Evolutionary conservation across 2,797 vertebrate species (phyloP), one percentile per base, ranked within the genome.

Genomic region (Bovichtus diacanthus): DNA sequence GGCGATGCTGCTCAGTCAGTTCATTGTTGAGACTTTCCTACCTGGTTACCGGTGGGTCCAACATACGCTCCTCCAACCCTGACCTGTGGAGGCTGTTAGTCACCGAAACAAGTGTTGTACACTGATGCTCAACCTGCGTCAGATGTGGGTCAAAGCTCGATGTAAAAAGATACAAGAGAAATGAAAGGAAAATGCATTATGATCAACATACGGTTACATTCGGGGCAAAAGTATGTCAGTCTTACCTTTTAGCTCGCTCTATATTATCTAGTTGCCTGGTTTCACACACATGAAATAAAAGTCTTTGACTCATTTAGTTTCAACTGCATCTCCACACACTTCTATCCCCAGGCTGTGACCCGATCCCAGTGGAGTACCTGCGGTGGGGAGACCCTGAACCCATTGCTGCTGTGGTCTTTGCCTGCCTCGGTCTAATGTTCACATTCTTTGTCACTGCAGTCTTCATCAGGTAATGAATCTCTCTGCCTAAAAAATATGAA

Each of bases 381-480:
- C 95, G 96, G 38, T 99, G 98, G 98, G 97, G 97, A 0, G 98
- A 99, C 80, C 98, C 98, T 0, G 98, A 99, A 78, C 98, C 98
- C 21, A 98, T 99, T 15, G 98, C 97, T 56, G 98, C 98, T 0
- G 96, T 99, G 54, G 98, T 98, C 63, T 99, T 99, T 76, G 96
- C 98, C 86, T 99, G 98, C 79, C 94, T 99, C 0, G 98, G 98
- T 25, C 95, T 99, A 23, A 91, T 99, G 93, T 96, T 96, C 66
- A 99, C 98, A 0, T 95, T 99, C 84, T 99, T 99, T 74, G 98
- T 98, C 64, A 99, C 96, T 6, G 94, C 94, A 3, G 87, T 99
- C 83, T 99, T 99, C 88, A 97, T 99, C 88, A 95, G 97, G 92
- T 99, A 96, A 74, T 2, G 3, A n/a, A 54, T 46, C 11, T 31